Evolutionary conservation across 2,113 vertebrate species (phyloP), one percentile per base, ranked within the genome.

Genomic region (Gasterosteus aculeatus): DNA sequence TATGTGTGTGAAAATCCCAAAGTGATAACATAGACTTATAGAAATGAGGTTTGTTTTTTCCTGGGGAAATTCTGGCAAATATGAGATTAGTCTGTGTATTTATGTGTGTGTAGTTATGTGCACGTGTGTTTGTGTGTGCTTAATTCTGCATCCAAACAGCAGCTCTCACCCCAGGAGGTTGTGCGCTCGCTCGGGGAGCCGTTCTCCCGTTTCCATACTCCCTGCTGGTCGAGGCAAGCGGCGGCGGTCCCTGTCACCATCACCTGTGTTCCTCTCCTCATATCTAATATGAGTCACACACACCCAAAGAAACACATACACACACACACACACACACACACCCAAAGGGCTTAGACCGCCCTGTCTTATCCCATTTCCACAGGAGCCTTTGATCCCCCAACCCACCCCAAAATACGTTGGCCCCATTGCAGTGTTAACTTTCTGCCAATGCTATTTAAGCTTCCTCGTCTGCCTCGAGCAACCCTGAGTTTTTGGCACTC

Each of bases 351-450:
- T 80, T 83, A 78, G 70, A 64, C 82, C 82, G 78, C 73, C 90
- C 87, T 90, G 91, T 86, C 88, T 88, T 85, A 89, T 91, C 86
- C 88, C 75, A 87, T 90, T 91, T 89, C 81, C 83, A 84, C 72
- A 69, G 79, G 22, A n/a, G 67, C 63, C 89, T 91, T 90, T 92
- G 87, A 90, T 91, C 87, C 83, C 22, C 77, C 68, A 83, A 70
- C 81, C 72, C 71, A 78, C 74, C 79, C 78, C 79, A 86, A 89
- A 89, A 89, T 87, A 84, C 81, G 80, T 71, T 51, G 26, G 72
- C 57, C 82, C 73, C 86, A 63, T 84, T 70, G 65, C 80, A 81
- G 80, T 78, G 81, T 85, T 88, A 86, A 86, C 84, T 81, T 87
- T 76, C 77, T 87, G 84, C 87, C 68, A 83, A 83, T 80, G 82